Conservation (phyloP, 2,113 vertebrate genomes). For the Platichthys stellatus region DNA sequence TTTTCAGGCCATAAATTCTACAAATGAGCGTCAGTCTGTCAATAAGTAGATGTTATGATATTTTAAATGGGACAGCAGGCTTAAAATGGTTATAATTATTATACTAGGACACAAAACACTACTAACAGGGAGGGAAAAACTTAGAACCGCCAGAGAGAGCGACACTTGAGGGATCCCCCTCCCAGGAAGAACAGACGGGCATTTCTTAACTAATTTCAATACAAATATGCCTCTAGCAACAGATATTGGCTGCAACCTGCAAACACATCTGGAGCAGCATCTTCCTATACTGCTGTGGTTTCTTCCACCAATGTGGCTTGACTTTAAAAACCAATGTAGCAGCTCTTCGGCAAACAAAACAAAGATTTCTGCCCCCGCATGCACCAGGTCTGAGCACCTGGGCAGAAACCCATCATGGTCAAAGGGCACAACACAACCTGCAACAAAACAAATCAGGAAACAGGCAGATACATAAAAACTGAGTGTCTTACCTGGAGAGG, state of each 20-base stretch:
- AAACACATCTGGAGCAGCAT: background rate
- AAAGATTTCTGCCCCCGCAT: background rate
- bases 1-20: too few species aligned
- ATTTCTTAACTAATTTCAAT: too few species aligned
- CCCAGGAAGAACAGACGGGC: too few species aligned
- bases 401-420: background rate
- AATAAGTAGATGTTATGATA: too few species aligned
- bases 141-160: too few species aligned
- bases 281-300: background rate
- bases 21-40: too few species aligned
- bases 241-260: background rate
- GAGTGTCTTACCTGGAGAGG: conserved; percentile 41
- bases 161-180: too few species aligned
- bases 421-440: background rate
- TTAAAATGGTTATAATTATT: too few species aligned
- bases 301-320: background rate
- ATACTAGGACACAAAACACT: too few species aligned
- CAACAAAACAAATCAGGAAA: background rate
- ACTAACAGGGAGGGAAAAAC: too few species aligned
- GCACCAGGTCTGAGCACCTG: background rate
- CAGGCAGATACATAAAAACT: background rate
- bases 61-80: too few species aligned
- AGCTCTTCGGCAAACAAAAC: background rate
- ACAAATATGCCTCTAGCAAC: too few species aligned
- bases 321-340: background rate